Evolutionary conservation across 2,888 invertebrate species (phyloP).

Genomic region (Syrphus vitripennis): DNA sequence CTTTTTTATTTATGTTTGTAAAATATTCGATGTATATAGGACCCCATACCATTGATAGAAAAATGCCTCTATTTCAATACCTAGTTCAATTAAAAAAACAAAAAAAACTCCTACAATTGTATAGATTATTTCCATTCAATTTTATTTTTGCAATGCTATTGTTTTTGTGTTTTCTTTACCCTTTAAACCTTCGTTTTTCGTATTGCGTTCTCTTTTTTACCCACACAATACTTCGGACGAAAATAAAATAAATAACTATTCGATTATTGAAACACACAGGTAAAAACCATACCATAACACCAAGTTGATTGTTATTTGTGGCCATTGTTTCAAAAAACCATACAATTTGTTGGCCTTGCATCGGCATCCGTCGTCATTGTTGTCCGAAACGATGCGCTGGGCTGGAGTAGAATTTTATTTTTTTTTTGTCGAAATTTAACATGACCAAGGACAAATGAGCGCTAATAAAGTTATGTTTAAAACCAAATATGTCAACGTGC

Average conservation of each 20-base stretch:
- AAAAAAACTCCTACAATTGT: not conserved
- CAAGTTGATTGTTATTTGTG: constrained; percentile 25
- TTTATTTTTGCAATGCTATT: not conserved
- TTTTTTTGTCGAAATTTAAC: not conserved
- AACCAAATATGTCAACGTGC: constrained; percentile 34
- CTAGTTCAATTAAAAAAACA: not conserved
- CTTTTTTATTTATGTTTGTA: not conserved
- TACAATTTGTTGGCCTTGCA: constrained; percentile 20
- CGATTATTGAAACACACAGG: constrained; percentile 27
- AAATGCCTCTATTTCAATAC: not conserved
- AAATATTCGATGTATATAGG: not conserved
- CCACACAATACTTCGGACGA: not conserved
- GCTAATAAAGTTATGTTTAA: constrained; percentile 38
- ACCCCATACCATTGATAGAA: not conserved
- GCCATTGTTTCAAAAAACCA: constrained; percentile 14
- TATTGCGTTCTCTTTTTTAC: not conserved
- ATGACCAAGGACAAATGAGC: constrained; percentile 19
- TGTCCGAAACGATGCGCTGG: not conserved
- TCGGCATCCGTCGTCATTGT: not conserved
- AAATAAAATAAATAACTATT: constrained; percentile 13
- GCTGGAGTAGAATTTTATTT: not conserved
- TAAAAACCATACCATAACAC: constrained; percentile 14
- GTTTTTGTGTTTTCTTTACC: not conserved
- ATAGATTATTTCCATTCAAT: not conserved
- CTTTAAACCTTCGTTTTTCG: not conserved